These are phyloP conservation scores for Semnornis frantzii DNA, from an alignment of 2,113 vertebrate species.

Conservation along the genomic window DNA sequence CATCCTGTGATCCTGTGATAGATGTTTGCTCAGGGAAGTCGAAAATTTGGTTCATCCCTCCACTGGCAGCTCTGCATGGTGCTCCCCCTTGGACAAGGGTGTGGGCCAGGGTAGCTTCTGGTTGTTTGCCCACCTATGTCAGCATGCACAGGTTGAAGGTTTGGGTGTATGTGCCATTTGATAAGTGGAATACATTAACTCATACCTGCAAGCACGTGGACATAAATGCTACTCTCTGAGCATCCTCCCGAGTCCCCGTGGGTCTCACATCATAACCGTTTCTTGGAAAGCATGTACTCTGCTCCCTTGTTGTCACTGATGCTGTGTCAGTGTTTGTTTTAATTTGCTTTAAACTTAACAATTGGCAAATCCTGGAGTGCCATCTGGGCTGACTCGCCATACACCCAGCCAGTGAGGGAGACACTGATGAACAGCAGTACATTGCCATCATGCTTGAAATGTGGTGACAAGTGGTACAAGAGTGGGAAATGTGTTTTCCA, in stretches of 20 bases:
- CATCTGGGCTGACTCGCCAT: not conserved
- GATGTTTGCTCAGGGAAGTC: not conserved
- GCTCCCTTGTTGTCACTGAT: not conserved
- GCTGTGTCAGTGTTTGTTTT: constrained; percentile 7
- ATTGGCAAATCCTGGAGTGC: not conserved
- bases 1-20: not conserved
- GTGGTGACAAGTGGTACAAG: constrained; percentile 35
- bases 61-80: accelerated
- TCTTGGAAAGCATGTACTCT: not conserved
- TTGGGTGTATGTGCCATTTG: not conserved
- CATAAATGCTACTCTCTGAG: not conserved
- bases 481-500: constrained; percentile 65
- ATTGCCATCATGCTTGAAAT: constrained; percentile 45
- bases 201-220: not conserved
- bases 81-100: accelerated
- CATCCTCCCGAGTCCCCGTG: not conserved
- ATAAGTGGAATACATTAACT: not conserved
- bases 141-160: not conserved
- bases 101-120: not conserved
- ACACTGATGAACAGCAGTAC: not conserved
- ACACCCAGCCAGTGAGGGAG: not conserved
- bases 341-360: constrained; percentile 17
- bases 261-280: not conserved
- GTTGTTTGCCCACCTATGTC: not conserved
- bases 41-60: not conserved